phyloP scores from a whole-genome alignment of 2,113 vertebrate genomes.

The Chamaea fasciata region DNA sequence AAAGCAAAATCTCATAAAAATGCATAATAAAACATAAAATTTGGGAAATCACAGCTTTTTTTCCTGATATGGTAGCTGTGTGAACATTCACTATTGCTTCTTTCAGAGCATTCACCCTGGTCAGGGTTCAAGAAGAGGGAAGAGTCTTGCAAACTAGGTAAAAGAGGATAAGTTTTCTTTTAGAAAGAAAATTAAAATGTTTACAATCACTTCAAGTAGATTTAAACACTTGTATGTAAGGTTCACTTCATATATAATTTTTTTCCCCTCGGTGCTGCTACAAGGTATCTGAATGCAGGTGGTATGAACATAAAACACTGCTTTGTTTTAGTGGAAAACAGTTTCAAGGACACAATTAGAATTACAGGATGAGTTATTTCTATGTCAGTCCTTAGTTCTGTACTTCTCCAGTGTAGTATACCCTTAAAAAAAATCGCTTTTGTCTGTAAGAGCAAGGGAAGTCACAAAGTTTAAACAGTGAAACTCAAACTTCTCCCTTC shows the following conservation, averaged over 20 bases:
- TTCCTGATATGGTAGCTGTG: background rate
- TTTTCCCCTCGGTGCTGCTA: background rate
- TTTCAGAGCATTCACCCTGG: background rate
- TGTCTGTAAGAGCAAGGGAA: background rate
- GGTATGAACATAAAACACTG: background rate
- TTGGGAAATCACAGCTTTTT: background rate
- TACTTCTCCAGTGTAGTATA: background rate
- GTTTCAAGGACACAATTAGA: conserved; percentile 5
- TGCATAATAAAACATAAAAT: background rate
- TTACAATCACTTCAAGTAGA: background rate
- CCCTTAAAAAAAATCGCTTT: background rate
- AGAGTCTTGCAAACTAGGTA: background rate
- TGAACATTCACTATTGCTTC: background rate
- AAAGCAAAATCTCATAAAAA: background rate
- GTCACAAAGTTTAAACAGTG: background rate
- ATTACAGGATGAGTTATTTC: background rate
- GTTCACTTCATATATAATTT: background rate
- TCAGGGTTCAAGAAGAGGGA: background rate
- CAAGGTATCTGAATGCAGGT: background rate
- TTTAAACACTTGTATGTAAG: background rate
- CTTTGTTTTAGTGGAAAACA: background rate
- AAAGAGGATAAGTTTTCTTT: background rate
- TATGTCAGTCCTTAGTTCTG: background rate
- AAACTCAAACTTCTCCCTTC: background rate
- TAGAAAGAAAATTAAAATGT: background rate